Percentiles rank a stretch among this genome's conserved stretches.
These are phyloP conservation scores for Suricata suricatta DNA, from an alignment of 2,113 vertebrate genomes.

Conservation along the genomic window DNA sequence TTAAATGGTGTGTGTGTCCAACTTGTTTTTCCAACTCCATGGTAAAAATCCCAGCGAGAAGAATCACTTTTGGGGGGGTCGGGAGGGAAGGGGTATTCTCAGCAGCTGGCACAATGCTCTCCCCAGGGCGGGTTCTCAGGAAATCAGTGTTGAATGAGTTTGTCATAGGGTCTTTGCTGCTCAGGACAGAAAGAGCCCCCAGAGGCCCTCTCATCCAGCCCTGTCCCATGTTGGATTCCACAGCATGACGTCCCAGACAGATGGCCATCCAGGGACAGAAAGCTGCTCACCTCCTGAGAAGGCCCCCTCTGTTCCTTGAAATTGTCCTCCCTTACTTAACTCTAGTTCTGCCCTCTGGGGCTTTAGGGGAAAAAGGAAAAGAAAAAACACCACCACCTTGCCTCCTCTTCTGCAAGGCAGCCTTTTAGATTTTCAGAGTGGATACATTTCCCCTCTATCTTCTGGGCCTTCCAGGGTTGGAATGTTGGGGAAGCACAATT, in stretches of 20 bases:
- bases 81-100: neutral
- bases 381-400: neutral
- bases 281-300: slow-evolving; percentile 5
- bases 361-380: neutral
- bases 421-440: slow-evolving; percentile 17
- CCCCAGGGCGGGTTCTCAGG: neutral
- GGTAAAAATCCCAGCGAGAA: neutral
- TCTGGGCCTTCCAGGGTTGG: neutral
- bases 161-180: neutral
- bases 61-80: neutral
- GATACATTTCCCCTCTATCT: neutral
- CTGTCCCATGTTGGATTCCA: neutral
- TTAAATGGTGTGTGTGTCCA: neutral
- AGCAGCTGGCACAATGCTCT: neutral
- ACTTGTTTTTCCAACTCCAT: neutral
- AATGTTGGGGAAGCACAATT: neutral
- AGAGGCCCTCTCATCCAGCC: neutral
- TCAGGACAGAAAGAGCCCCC: neutral
- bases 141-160: slow-evolving; percentile 11
- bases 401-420: neutral
- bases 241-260: neutral
- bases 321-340: neutral
- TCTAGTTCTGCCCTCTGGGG: neutral
- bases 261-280: neutral
- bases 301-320: neutral